Conservation (phyloP, 2,113 vertebrate genomes). For the Sitta europaea region DNA sequence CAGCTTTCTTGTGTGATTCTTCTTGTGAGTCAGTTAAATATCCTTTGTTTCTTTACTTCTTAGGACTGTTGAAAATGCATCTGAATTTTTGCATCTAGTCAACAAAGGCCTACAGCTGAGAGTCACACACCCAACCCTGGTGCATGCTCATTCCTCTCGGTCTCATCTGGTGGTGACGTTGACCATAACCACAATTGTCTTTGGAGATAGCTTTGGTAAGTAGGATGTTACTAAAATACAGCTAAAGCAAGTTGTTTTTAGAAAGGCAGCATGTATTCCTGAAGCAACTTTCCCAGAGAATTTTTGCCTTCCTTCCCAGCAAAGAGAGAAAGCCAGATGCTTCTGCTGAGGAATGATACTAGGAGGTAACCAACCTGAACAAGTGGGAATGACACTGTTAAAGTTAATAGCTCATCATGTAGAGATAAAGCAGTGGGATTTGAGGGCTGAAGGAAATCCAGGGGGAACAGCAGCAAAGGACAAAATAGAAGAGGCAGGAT, state of each 20-base stretch:
- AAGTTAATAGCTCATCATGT: neutral
- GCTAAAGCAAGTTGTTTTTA: neutral
- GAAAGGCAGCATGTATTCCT: neutral
- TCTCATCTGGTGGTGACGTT: slow-evolving; percentile 84
- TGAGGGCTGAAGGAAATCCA: neutral
- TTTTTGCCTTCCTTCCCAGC: neutral
- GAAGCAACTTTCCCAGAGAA: neutral
- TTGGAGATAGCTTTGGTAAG: slow-evolving; percentile 69
- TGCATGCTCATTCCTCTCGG: slow-evolving; percentile 82
- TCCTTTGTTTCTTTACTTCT: neutral
- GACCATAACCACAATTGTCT: slow-evolving; percentile 66
- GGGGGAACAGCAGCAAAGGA: neutral
- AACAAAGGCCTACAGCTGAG: slow-evolving; percentile 66
- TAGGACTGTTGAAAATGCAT: slow-evolving; percentile 71
- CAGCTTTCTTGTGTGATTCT: neutral
- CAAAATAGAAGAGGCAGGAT: neutral
- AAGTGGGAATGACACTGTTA: neutral
- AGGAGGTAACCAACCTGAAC: neutral
- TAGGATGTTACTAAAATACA: neutral
- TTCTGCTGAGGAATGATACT: neutral
- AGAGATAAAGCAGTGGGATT: neutral
- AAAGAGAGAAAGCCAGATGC: neutral
- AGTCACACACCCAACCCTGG: slow-evolving; percentile 73
- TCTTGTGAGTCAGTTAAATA: neutral
- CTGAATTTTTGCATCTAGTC: slow-evolving; percentile 74